Conservation (phyloP, 2,888 invertebrate genomes). For the Pollenia angustigena region DNA sequence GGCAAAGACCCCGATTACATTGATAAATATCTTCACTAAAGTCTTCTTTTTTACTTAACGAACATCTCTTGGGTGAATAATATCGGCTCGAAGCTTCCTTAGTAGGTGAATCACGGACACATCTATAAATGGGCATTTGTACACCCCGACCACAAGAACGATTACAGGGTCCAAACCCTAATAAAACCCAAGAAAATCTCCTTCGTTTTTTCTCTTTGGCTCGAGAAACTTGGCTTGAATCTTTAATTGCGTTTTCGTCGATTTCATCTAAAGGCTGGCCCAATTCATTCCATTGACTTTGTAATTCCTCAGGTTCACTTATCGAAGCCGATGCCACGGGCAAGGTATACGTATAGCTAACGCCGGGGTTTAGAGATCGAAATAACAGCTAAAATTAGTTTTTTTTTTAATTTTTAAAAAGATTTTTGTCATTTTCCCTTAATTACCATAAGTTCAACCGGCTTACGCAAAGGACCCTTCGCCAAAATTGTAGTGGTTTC, state of each 20-base stretch:
- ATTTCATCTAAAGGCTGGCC: constrained; percentile 80
- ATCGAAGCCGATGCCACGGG: constrained; percentile 85
- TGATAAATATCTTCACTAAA: constrained; percentile 86
- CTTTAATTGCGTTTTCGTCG: constrained; percentile 76
- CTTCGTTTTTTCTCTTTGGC: constrained; percentile 85
- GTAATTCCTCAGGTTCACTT: constrained; percentile 82
- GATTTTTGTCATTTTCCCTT: neutral
- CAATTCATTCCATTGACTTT: constrained; percentile 81
- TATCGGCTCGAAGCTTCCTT: constrained; percentile 87
- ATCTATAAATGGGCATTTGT: constrained; percentile 82
- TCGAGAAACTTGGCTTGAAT: constrained; percentile 68
- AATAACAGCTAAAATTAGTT: constrained; percentile 87
- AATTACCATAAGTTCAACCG: constrained; percentile 79
- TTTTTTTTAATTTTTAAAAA: neutral
- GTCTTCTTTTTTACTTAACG: constrained; percentile 86
- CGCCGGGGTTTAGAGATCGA: constrained; percentile 92
- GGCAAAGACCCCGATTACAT: constrained; percentile 91
- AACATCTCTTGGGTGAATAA: constrained; percentile 88
- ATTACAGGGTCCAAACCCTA: constrained; percentile 91
- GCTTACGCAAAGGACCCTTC: constrained; percentile 79
- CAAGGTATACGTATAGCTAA: constrained; percentile 93
- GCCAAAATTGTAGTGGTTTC: constrained; percentile 82
- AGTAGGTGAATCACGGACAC: constrained; percentile 88
- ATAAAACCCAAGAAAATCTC: constrained; percentile 89
- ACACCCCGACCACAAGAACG: constrained; percentile 89